A percentile compares a stretch with the other conserved stretches of the same genome.
Evolutionary conservation across 2,888 invertebrate genomes (phyloP).

Genomic region (Mechanitis mazaeus): DNA sequence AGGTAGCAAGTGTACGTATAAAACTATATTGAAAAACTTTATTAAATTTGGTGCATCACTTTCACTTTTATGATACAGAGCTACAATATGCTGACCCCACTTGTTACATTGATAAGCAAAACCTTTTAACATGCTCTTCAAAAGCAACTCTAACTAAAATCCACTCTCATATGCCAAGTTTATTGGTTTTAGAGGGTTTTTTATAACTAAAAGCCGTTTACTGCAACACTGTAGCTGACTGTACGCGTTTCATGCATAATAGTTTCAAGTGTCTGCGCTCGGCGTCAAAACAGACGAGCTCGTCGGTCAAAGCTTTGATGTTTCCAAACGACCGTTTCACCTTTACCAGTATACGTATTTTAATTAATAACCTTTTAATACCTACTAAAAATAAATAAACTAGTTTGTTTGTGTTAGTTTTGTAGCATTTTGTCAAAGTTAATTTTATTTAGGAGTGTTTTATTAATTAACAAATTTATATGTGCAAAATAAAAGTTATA

Average conservation of each 20-base stretch:
- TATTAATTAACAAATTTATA: too few relatives aligned
- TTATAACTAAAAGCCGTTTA: conserved; percentile 6
- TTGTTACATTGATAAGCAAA: not conserved
- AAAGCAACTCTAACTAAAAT: conserved; percentile 2
- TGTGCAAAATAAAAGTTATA: too few relatives aligned
- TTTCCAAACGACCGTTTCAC: conserved; percentile 18
- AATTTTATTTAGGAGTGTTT: too few relatives aligned
- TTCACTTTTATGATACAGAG: too few relatives aligned
- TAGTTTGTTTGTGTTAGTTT: too few relatives aligned
- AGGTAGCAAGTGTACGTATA: too few relatives aligned
- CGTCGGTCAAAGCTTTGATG: conserved; percentile 25
- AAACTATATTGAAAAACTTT: too few relatives aligned
- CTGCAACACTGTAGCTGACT: conserved; percentile 16
- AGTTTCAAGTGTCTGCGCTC: conserved; percentile 21
- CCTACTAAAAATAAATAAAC: too few relatives aligned
- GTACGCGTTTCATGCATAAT: conserved; percentile 23
- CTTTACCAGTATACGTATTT: conserved; percentile 11
- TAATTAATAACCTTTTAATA: conserved; percentile 1
- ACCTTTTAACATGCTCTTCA: conserved; percentile 4
- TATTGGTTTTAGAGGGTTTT: conserved; percentile 6
- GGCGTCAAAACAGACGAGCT: conserved; percentile 20
- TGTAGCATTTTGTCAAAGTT: too few relatives aligned
- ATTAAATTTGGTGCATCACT: not conserved
- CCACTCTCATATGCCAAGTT: conserved; percentile 6
- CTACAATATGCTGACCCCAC: not conserved